These are phyloP conservation scores for Neoniphon sammara DNA, from an alignment of 2,797 vertebrate species.

Conservation along the genomic window DNA sequence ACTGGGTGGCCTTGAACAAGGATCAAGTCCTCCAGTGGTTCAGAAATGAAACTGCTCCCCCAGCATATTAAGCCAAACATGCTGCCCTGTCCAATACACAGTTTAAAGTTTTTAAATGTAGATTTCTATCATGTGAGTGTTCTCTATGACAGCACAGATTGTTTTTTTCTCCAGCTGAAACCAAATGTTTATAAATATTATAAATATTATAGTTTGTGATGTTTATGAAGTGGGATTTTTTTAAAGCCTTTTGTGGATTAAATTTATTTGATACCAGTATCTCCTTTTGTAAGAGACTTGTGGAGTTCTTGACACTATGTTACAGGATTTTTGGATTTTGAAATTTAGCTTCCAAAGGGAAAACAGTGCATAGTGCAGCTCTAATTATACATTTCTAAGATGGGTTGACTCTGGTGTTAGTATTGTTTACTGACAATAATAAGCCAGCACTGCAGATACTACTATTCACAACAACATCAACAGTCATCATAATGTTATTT, in stretches of 20 bases:
- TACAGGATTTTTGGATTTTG: too few species aligned
- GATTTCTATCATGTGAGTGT: neutral
- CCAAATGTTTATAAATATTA: constrained; percentile 12
- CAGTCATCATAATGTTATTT: too few species aligned
- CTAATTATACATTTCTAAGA: too few species aligned
- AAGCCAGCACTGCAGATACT: neutral
- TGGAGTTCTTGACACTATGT: too few species aligned
- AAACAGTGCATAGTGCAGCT: too few species aligned
- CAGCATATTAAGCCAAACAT: neutral
- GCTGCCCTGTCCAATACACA: neutral
- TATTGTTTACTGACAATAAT: too few species aligned
- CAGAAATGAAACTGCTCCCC: neutral
- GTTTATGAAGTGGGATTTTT: neutral
- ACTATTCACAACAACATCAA: neutral
- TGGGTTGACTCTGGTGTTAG: too few species aligned
- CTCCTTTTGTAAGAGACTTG: constrained; percentile 7
- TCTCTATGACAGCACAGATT: neutral
- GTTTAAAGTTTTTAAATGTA: constrained; percentile 7
- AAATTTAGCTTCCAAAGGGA: too few species aligned
- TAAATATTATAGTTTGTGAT: constrained; percentile 16
- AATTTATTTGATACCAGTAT: constrained; percentile 34
- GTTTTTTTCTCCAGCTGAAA: neutral
- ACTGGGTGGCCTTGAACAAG: constrained; percentile 87
- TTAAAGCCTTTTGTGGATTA: constrained; percentile 35
- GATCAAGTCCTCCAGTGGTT: constrained; percentile 82